These are phyloP conservation scores for Genyomyrus donnyi DNA, from an alignment of 2,113 vertebrate species.

Conservation along the genomic window DNA sequence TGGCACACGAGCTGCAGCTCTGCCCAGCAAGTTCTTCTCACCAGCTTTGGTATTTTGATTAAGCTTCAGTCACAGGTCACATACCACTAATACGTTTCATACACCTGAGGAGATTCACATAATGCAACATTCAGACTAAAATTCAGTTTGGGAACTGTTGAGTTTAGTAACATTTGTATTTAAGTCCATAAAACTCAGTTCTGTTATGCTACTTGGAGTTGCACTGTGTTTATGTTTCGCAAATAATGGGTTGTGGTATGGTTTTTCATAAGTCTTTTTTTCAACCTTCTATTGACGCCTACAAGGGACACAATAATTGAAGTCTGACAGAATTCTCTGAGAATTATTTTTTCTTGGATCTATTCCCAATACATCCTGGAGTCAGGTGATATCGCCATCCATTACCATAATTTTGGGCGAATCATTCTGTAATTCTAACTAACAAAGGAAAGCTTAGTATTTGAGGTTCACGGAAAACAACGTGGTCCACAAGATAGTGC, in stretches of 20 bases:
- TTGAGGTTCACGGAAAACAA: background rate
- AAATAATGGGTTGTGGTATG: background rate
- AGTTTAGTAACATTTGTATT: background rate
- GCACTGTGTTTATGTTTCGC: background rate
- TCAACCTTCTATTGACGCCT: background rate
- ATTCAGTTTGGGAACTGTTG: background rate
- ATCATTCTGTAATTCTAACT: background rate
- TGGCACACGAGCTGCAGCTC: background rate
- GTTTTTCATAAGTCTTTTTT: background rate
- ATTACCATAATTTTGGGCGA: background rate
- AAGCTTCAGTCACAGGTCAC: background rate
- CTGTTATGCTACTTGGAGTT: background rate
- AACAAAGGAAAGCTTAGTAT: background rate
- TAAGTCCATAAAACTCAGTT: background rate
- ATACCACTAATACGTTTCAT: background rate
- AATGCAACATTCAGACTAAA: background rate
- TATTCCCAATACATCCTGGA: background rate
- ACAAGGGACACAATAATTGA: background rate
- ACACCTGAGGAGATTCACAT: background rate
- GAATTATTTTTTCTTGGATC: background rate
- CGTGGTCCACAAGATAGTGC: background rate
- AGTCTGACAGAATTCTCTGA: background rate
- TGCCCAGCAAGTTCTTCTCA: background rate
- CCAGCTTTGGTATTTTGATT: background rate
- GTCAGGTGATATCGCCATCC: background rate